Base-by-base conservation (phyloP, 2,113 vertebrate genomes). In the Phalacrocorax pelagicus region DNA sequence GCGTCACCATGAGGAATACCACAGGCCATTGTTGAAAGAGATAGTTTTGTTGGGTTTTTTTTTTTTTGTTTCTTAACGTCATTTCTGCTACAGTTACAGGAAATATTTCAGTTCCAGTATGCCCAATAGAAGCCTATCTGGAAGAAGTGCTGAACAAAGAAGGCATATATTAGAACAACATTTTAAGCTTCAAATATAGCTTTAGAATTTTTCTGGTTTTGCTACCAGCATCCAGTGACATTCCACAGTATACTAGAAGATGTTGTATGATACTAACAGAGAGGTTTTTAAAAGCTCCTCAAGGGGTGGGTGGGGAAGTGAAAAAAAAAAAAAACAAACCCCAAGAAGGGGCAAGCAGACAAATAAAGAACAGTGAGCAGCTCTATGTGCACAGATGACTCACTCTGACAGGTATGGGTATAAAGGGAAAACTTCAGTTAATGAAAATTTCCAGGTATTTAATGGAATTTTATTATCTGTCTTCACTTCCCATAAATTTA, bases 381-480 rank as follows among this genome's bases (percentile, higher is more conserved):
- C 65, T 93, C 72, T 54, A 47, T 23, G 34, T 30, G 49, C 46
- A 83, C 36, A 90, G 83, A 85, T 74, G 85, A 87, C 14, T 91
- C 75, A 87, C 77, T 92, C 55, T 83, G 66, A 94, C 81, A 91
- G 90, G 82, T 95, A 44, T 80, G 21, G 38, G 51, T 83, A 74
- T 26, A 86, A 46, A 90, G 69, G 77, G 92, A 95, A 94, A 86
- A 46, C 63, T 81, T 86, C 58, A 80, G 69, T 34, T 83, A 81
- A 78, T 46, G 8, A 92, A 93, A 87, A 86, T 82, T 82, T 92
- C 89, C 85, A 96, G 80, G 52, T 94, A 96, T 91, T 89, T 71
- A 87, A 44, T 73, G 81, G 67, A 65, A 58, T 80, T 95, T 81
- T 38, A 75, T 93, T 82, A 73, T 47, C 66, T 21, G 57, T 61